These are phyloP conservation scores for Chascanopsetta lugubris DNA, from an alignment of 2,113 vertebrate species.

Conservation along the genomic window DNA sequence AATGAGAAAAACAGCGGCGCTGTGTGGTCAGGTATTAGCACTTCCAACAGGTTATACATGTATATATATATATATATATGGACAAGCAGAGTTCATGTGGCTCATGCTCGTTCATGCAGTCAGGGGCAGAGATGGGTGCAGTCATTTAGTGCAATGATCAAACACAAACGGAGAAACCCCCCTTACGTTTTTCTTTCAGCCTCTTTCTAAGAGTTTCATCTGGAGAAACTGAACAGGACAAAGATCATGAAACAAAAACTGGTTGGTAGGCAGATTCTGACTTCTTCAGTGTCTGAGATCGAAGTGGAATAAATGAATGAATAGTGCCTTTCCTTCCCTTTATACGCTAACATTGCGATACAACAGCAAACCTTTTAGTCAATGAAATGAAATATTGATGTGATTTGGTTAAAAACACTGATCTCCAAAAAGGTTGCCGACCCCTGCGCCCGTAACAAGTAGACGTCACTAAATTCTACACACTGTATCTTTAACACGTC, in stretches of 20 bases:
- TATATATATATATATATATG: no score
- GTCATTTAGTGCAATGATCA: conserved; percentile 51
- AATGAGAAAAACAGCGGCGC: conserved; percentile 12
- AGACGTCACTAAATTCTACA: neutral
- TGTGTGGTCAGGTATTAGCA: conserved; percentile 37
- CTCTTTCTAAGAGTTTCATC: conserved; percentile 98
- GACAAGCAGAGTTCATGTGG: conserved; percentile 77
- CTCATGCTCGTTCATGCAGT: conserved; percentile 88
- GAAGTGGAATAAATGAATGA: no score
- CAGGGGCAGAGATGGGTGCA: conserved; percentile 67
- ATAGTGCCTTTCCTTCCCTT: no score
- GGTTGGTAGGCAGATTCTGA: conserved; percentile 25
- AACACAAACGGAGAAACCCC: conserved; percentile 67
- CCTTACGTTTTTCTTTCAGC: conserved; percentile 99
- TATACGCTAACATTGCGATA: no score
- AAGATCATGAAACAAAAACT: conserved; percentile 62
- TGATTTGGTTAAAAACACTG: no score
- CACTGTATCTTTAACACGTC: neutral
- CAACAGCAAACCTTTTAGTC: no score
- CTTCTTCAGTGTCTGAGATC: no score
- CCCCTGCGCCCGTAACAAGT: no score
- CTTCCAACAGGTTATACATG: conserved; percentile 56
- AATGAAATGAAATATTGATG: no score
- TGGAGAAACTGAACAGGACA: conserved; percentile 88
- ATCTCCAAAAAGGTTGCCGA: no score